Conservation (phyloP, 1,140 invertebrate genomes). For the Saccostrea glomerata region DNA sequence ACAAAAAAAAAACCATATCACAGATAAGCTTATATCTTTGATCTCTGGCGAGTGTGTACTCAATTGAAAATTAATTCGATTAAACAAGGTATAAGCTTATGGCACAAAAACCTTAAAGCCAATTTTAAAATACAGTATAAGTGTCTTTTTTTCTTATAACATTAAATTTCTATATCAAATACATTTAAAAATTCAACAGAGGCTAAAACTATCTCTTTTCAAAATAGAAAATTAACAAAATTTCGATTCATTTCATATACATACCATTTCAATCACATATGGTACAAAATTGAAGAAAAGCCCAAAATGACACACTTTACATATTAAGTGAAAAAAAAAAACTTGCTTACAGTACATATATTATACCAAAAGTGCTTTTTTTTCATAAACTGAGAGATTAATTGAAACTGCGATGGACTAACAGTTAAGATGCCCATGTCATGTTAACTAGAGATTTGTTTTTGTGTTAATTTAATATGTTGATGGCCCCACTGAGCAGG, state of each 20-base stretch:
- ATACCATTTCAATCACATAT: no score
- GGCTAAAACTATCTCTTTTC: background rate
- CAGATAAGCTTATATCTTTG: background rate
- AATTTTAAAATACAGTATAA: background rate
- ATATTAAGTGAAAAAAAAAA: no score
- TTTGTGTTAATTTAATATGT: no score
- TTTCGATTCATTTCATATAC: background rate
- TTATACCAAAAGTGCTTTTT: no score
- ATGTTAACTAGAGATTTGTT: no score
- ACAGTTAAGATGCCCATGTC: no score
- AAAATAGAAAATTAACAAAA: background rate
- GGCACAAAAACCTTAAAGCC: slow-evolving; percentile 3
- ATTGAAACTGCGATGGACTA: no score
- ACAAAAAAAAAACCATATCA: background rate
- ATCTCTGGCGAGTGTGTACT: background rate
- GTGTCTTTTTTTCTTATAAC: background rate
- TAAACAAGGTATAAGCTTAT: background rate
- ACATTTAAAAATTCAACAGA: background rate
- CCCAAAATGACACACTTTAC: no score
- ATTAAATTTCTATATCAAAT: background rate
- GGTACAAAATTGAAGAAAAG: no score
- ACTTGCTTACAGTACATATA: no score
- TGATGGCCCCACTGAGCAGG: no score
- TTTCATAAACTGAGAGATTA: no score
- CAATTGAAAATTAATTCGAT: background rate